Base-by-base conservation (phyloP, 2,888 invertebrate species). In the Mythimna albipuncta region DNA sequence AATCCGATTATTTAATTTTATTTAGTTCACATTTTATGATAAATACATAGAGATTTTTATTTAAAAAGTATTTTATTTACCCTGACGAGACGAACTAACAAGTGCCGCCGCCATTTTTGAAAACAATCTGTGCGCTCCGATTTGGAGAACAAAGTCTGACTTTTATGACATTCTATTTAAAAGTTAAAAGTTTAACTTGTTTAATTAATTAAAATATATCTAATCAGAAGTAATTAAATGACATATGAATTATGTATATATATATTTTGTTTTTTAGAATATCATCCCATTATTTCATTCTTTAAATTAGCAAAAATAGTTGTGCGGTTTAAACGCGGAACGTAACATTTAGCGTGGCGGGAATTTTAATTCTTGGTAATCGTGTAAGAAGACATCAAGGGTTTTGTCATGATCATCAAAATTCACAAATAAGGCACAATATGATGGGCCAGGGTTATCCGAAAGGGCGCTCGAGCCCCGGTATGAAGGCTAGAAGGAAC, bases 11-110 rank as follows among this genome's bases (percentile, higher is more conserved):
- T 66, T 75, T 63, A 35, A 47, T 44, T 67, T 41, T 32, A 81
- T 69, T 83, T 73, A 26, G 50, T 61, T 32, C 13, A 77, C 52
- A 73, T 69, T 69, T 74, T 68, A 35, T n/a, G 0, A 6, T 26
- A 59, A 65, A 78, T 68, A 74, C 66, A 47, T 71, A 32, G 71
- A 4, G 11, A 62, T 79, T 82, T 83, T 66, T 38, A 81, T 77
- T 81, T 81, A 87, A 90, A 93, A 89, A 90, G 81, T 87, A 85
- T 89, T 89, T 91, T 93, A 93, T 92, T 96, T 96, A 96, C 96
- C 96, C 95, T 95, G 93, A 93, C 95, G 96, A 95, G 96, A 92
- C 96, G 96, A 96, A 95, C 95, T 95, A 95, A 96, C 96, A 94
- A 96, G 91, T 87, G 93, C 94, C 90, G 88, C 93, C 92, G 96